phyloP scores from a whole-genome alignment of 2,113 vertebrate genomes.

The Zeus faber region DNA sequence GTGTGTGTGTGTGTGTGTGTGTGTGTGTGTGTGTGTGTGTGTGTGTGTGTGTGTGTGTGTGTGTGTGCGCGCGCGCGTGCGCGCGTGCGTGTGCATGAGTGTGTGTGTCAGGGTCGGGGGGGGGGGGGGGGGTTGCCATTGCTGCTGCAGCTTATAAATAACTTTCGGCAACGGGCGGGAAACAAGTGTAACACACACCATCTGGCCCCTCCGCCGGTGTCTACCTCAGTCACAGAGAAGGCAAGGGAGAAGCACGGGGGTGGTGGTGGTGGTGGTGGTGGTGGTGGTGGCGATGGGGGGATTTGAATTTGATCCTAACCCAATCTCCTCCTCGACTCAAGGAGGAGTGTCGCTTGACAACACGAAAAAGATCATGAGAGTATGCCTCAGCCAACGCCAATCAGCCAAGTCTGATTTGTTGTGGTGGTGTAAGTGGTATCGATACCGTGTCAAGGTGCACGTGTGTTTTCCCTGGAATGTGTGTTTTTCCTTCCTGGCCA shows the following conservation, averaged over 20 bases:
- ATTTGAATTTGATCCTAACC: slow-evolving; percentile 14
- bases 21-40: slow-evolving; percentile 19
- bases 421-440: neutral
- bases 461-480: neutral
- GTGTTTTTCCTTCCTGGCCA: slow-evolving; percentile 18
- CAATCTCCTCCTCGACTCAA: slow-evolving; percentile 24
- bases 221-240: slow-evolving; percentile 45
- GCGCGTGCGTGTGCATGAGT: neutral
- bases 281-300: slow-evolving; percentile 17
- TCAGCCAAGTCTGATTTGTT: too few species aligned
- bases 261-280: neutral
- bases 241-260: slow-evolving; percentile 4
- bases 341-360: slow-evolving; percentile 2
- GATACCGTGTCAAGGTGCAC: neutral
- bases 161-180: slow-evolving; percentile 33
- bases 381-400: neutral
- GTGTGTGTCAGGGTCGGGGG: neutral
- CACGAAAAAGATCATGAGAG: slow-evolving; percentile 4
- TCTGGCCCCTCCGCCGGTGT: slow-evolving; percentile 56
- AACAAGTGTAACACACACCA: slow-evolving; percentile 71
- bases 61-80: slow-evolving; percentile 3
- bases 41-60: slow-evolving; percentile 3
- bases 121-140: slow-evolving; percentile 12
- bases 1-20: neutral
- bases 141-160: slow-evolving; percentile 64